These are phyloP conservation scores for Phortica okadai DNA, from an alignment of 2,888 invertebrate genomes.

Conservation along the genomic window DNA sequence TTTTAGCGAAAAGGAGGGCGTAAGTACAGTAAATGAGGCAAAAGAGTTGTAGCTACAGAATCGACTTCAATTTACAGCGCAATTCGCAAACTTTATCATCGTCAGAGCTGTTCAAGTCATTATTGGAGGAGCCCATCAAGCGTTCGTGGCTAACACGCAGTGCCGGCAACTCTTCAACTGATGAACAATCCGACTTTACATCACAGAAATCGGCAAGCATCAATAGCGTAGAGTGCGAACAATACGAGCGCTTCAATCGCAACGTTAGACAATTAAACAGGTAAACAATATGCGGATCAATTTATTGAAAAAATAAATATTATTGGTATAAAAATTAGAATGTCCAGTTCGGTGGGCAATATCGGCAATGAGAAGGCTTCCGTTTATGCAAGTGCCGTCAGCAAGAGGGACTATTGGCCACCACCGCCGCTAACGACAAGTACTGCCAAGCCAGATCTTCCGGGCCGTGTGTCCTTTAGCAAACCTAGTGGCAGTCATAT, in stretches of 20 bases:
- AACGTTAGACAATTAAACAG: not conserved
- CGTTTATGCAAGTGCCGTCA: conserved; percentile 4
- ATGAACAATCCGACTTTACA: conserved; percentile 63
- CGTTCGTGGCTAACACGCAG: conserved; percentile 77
- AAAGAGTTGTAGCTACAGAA: not conserved
- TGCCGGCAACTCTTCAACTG: conserved; percentile 64
- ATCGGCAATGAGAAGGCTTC: conserved; percentile 12
- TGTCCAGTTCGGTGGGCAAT: conserved; percentile 30
- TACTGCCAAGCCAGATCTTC: conserved; percentile 72
- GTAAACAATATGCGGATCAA: not conserved
- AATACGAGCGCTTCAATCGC: conserved; percentile 31
- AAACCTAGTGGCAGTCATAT: conserved; percentile 55
- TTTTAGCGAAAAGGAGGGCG: conserved; percentile 59
- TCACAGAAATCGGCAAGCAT: conserved; percentile 53
- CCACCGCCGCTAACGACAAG: conserved; percentile 25
- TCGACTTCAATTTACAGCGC: conserved; percentile 41
- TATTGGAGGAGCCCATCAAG: conserved; percentile 75
- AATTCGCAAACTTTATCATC: conserved; percentile 68
- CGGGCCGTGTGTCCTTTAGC: conserved; percentile 76
- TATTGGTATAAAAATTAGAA: conserved; percentile 30
- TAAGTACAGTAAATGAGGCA: conserved; percentile 42
- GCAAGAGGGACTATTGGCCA: conserved; percentile 52
- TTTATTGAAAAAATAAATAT: not conserved
- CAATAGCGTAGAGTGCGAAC: conserved; percentile 61
- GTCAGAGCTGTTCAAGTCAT: conserved; percentile 73